Conservation (phyloP, 2,888 invertebrate genomes). For the Pedicia rivosa region DNA sequence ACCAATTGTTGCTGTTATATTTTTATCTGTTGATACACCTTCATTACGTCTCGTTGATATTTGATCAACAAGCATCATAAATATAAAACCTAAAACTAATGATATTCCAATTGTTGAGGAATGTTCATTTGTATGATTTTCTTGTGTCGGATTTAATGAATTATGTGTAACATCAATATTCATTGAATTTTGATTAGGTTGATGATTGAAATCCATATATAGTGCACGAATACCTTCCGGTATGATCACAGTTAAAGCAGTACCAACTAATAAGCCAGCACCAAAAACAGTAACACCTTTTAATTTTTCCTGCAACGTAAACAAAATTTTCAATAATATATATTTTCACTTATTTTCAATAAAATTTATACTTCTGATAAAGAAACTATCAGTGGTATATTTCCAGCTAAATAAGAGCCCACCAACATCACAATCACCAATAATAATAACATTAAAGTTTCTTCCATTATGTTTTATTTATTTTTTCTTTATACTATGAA, state of each 20-base stretch:
- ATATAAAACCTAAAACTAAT: conserved; percentile 83
- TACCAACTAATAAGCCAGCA: conserved; percentile 92
- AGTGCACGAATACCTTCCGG: conserved; percentile 93
- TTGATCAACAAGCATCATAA: conserved; percentile 95
- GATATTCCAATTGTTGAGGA: conserved; percentile 64
- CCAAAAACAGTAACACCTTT: conserved; percentile 90
- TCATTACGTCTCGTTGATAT: conserved; percentile 40
- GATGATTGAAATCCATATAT: too few species aligned
- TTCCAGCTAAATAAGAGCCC: conserved; percentile 90
- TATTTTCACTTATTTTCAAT: conserved; percentile 2
- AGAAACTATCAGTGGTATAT: conserved; percentile 82
- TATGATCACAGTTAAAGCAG: conserved; percentile 93
- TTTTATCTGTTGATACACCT: conserved; percentile 45
- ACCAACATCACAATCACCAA: conserved; percentile 86
- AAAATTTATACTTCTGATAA: conserved; percentile 69
- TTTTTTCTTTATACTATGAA: too few species aligned
- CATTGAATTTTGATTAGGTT: too few species aligned
- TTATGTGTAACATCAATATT: too few species aligned
- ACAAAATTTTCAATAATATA: conserved; percentile 10
- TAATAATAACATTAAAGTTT: conserved; percentile 64
- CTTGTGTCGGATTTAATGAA: too few species aligned
- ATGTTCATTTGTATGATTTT: conserved; percentile 19
- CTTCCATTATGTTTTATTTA: conserved; percentile 72
- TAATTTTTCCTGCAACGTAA: conserved; percentile 64
- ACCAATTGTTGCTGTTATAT: conserved; percentile 89